A percentile compares a stretch with the other conserved stretches of the same genome.
Evolutionary conservation across 2,888 invertebrate genomes (phyloP).

Genomic region (Tolmerus cingulatus): DNA sequence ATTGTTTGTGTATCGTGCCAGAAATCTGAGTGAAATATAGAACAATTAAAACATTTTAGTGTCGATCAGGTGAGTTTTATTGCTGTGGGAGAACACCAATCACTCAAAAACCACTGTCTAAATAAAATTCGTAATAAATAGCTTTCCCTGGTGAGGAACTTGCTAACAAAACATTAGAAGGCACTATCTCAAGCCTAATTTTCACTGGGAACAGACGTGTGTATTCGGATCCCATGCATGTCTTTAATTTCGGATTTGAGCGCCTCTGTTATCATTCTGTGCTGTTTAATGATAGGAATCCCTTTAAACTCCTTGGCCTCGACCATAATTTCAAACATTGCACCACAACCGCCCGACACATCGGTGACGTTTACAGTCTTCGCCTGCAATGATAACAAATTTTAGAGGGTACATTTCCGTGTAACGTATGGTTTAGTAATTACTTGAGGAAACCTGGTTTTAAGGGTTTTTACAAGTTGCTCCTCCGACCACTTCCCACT

Average conservation of each 20-base stretch:
- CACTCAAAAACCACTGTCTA: no score
- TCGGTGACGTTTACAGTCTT: conserved; percentile 70
- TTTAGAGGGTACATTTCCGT: neutral
- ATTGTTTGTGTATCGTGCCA: no score
- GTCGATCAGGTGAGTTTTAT: no score
- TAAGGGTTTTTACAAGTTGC: conserved; percentile 44
- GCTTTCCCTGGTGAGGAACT: no score
- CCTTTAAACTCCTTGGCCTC: conserved; percentile 76
- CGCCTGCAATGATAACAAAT: conserved; percentile 42
- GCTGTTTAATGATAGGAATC: conserved; percentile 75
- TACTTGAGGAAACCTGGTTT: conserved; percentile 48
- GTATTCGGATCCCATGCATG: conserved; percentile 84
- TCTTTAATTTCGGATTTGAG: conserved; percentile 80
- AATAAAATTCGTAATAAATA: no score
- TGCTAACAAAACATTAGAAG: no score
- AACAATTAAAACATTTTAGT: no score
- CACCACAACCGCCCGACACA: conserved; percentile 82
- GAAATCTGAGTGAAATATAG: no score
- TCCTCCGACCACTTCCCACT: conserved; percentile 45
- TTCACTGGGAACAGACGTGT: conserved; percentile 68
- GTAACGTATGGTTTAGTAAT: neutral
- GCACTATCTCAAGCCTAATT: neutral
- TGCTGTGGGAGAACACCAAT: no score
- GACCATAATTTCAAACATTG: conserved; percentile 79
- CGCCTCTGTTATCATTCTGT: conserved; percentile 75